Evolutionary conservation across 53 echinoderm and acorn worm species (phyloP), one percentile per base, ranked within the genome.

Genomic region (Pentamera pediparva): DNA sequence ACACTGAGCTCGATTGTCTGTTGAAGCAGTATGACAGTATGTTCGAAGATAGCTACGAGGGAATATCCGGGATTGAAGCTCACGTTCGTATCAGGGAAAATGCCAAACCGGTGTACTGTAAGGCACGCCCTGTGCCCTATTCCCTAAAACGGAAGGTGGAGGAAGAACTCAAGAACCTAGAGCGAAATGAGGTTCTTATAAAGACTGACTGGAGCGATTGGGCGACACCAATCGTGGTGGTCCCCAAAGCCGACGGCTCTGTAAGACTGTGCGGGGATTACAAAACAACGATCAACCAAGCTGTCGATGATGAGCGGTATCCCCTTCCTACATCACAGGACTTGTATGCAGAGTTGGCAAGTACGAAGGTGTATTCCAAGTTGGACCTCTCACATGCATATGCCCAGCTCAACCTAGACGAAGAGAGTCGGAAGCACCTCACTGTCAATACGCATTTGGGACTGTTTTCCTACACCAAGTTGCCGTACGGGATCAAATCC

Each of bases 301-400:
- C 21, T 0, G 72, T 81, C 13, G 81, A 81, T 18, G 81, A 81
- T 59, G 80, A 83, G 25, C 45, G 76, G 27, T 80, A 84, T 41
- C 80, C 76, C 0, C 50, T 88, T 35, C 88, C 83, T 20, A 87
- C 75, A 47, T 65, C 83, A 22, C 61, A 87, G 40, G 88, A 88
- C 41, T 59, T 88, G 63, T 88, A 59, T 76, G 76, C 84, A 61
- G 52, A 76, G 78, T 64, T 89, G 65, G 26, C 24, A 21, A 10
- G 40, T 8, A 64, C 65, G 0, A 64, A 64, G 11, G 39, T 64
- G 39, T 64, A 64, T 39, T 12, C 39, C 4, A 64, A 64, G 65
- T 64, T 39, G 4, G 65, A 64, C 6, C 25, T 62, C 21, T 62
- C 62, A 18, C 62, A 62, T 12, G 64, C 47, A 27, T 77, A 77